Percentiles rank a stretch among this genome's conserved stretches.
Conservation (phyloP, 2,888 invertebrate genomes). For the Epistrophe eligans region DNA sequence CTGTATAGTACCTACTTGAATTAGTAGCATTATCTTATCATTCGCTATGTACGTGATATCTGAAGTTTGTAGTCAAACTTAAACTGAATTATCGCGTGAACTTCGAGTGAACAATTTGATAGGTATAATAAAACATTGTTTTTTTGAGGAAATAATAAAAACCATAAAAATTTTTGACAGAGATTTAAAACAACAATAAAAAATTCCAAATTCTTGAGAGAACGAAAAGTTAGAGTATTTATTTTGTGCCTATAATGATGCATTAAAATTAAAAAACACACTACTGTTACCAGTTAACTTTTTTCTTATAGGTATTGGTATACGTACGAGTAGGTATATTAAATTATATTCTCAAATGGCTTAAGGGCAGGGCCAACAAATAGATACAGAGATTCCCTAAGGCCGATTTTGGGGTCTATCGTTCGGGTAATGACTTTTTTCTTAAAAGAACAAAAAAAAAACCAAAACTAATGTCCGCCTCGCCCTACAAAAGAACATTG, state of each 20-base stretch:
- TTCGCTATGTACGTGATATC: slow-evolving; percentile 60
- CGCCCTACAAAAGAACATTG: slow-evolving; percentile 54
- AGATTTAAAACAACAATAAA: slow-evolving; percentile 13
- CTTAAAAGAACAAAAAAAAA: slow-evolving; percentile 32
- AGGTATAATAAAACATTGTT: slow-evolving; percentile 47
- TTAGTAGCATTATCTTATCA: slow-evolving; percentile 64
- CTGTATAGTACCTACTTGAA: not conserved
- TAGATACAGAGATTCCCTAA: slow-evolving; percentile 65
- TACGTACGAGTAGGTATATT: slow-evolving; percentile 8
- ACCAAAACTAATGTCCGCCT: slow-evolving; percentile 63
- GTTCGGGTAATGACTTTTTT: slow-evolving; percentile 72
- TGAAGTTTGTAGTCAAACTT: slow-evolving; percentile 67
- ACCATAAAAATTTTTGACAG: slow-evolving; percentile 8
- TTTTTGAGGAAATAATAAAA: slow-evolving; percentile 45
- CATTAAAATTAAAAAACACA: slow-evolving; percentile 63
- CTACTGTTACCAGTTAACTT: slow-evolving; percentile 67
- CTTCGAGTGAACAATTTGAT: slow-evolving; percentile 40
- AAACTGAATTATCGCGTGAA: slow-evolving; percentile 58
- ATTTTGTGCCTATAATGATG: slow-evolving; percentile 53
- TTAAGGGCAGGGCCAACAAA: slow-evolving; percentile 67
- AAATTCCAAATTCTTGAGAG: slow-evolving; percentile 1
- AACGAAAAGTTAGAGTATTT: slow-evolving; percentile 1
- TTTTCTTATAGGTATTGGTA: not conserved
- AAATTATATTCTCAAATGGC: slow-evolving; percentile 57
- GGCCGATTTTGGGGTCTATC: slow-evolving; percentile 65